phyloP scores from a whole-genome alignment of 2,797 vertebrate genomes.

The Diglossa cyanea region DNA sequence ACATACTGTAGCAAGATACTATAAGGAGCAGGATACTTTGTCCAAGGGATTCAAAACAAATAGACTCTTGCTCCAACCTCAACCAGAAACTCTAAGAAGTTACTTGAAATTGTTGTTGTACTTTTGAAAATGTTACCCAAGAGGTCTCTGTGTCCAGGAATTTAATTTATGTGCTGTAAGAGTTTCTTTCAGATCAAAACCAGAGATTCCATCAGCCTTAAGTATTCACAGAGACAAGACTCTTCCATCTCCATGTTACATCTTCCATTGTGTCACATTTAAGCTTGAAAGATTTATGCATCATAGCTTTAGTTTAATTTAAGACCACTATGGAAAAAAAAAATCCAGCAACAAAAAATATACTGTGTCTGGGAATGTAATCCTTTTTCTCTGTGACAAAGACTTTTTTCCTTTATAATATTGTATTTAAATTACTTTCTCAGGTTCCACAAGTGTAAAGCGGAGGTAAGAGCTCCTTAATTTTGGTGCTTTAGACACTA shows the following conservation, averaged over 20 bases:
- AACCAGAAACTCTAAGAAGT: background rate
- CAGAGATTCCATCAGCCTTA: background rate
- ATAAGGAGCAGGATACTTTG: background rate
- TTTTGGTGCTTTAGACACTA: background rate
- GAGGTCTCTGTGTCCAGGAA: background rate
- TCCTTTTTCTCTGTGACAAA: background rate
- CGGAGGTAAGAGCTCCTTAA: background rate
- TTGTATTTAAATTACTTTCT: background rate
- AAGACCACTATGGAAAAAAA: slow-evolving; percentile 4
- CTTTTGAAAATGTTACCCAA: background rate
- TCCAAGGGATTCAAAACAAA: background rate
- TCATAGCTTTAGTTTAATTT: slow-evolving; percentile 59
- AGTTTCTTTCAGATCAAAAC: background rate
- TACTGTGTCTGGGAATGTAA: background rate
- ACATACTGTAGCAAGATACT: background rate
- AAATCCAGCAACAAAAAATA: background rate
- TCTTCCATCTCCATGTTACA: background rate
- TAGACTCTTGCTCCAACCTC: background rate
- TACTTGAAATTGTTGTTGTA: background rate
- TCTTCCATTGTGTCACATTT: background rate
- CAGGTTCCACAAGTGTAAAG: background rate
- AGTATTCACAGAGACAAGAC: background rate
- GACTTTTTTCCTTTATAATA: background rate
- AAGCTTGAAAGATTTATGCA: slow-evolving; percentile 17
- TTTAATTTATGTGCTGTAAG: background rate